Conservation (phyloP, 2,797 vertebrate species). For the Propithecus perrieri region DNA sequence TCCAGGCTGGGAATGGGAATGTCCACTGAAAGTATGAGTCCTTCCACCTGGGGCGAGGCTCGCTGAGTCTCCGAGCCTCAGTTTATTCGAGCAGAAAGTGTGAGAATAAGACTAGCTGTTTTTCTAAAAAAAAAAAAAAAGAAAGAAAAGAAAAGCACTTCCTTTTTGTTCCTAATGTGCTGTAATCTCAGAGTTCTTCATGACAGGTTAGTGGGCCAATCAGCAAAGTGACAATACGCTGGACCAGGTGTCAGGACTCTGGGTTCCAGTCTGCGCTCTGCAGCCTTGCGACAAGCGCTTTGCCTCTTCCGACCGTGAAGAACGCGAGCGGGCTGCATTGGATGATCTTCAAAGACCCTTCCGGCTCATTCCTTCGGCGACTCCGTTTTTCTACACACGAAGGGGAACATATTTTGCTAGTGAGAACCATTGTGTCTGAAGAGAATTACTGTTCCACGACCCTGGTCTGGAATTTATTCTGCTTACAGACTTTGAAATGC, state of each 20-base stretch:
- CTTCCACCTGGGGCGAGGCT: not conserved
- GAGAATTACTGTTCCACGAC: conserved; percentile 60
- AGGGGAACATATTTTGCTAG: conserved; percentile 43
- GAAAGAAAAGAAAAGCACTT: too few relatives aligned
- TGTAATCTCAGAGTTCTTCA: not conserved
- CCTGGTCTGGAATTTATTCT: conserved; percentile 67
- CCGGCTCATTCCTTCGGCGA: not conserved
- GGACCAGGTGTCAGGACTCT: not conserved
- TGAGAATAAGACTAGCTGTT: not conserved
- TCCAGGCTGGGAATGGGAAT: not conserved
- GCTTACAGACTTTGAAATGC: conserved; percentile 57
- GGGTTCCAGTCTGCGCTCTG: not conserved
- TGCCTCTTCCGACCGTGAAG: not conserved
- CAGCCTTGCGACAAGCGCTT: not conserved
- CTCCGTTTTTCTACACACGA: conserved; percentile 12
- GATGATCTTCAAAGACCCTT: conserved; percentile 32
- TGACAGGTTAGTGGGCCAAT: not conserved
- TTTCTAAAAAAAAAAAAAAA: not conserved
- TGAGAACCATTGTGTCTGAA: conserved; percentile 25
- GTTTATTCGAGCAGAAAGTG: not conserved
- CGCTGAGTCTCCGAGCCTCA: not conserved
- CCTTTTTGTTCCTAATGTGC: not conserved
- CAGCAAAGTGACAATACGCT: not conserved
- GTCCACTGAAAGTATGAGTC: not conserved
- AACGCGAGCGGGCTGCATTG: not conserved